A percentile compares a stretch with the other conserved stretches of the same genome.
These are phyloP conservation scores for Zosterops lateralis DNA, from an alignment of 2,113 vertebrate genomes.

Conservation along the genomic window DNA sequence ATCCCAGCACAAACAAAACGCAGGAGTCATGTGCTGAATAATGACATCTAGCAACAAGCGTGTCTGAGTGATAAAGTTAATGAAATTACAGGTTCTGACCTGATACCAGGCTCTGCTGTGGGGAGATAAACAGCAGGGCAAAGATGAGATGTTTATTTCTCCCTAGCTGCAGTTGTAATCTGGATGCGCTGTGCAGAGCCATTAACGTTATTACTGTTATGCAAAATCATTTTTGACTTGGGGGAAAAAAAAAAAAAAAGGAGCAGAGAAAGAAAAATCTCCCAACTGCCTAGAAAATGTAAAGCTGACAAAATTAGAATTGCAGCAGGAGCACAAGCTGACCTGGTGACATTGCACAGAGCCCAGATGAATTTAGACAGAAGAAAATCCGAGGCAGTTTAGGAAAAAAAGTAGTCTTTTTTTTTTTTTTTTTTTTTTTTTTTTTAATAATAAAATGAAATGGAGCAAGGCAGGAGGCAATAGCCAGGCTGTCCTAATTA, in stretches of 20 bases:
- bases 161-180: constrained; percentile 52
- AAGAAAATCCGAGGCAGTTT: neutral
- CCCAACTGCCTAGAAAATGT: constrained; percentile 31
- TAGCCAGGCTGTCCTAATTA: neutral
- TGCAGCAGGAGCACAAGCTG: constrained; percentile 31
- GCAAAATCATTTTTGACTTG: constrained; percentile 60
- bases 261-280: neutral
- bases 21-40: constrained; percentile 43
- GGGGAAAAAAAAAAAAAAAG: neutral
- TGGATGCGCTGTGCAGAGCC: neutral
- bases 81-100: constrained; percentile 70
- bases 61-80: constrained; percentile 66
- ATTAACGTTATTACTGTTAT: constrained; percentile 58
- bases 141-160: constrained; percentile 69
- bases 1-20: constrained; percentile 28
- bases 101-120: constrained; percentile 56
- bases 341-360: constrained; percentile 45
- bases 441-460: neutral
- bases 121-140: constrained; percentile 69
- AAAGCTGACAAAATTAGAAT: constrained; percentile 27
- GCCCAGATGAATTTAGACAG: constrained; percentile 37
- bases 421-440: neutral
- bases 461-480: neutral
- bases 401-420: neutral
- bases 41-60: constrained; percentile 54